Evolutionary conservation across 2,797 vertebrate species (phyloP).

Genomic region (Anolis apletophallus): DNA sequence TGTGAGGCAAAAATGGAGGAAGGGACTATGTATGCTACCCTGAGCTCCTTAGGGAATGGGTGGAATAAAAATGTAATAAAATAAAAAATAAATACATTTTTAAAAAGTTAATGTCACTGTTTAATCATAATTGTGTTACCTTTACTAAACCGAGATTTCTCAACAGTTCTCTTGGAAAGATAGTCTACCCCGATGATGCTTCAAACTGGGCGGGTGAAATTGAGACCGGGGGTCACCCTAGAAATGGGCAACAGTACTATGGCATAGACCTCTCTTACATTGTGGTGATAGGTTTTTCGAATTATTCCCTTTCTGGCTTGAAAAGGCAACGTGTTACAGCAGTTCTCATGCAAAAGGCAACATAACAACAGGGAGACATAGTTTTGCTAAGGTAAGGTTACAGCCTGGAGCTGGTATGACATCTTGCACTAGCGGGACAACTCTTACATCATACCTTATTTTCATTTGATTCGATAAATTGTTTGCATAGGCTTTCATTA

Average conservation of each 20-base stretch:
- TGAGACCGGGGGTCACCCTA: background rate
- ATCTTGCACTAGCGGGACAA: background rate
- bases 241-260: background rate
- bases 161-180: background rate
- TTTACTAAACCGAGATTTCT: background rate
- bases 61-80: slow-evolving; percentile 20
- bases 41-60: slow-evolving; percentile 2
- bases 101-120: background rate
- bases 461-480: background rate
- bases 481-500: background rate
- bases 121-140: background rate
- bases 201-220: background rate
- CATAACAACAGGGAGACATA: background rate
- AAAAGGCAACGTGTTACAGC: background rate
- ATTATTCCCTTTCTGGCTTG: background rate
- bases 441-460: background rate
- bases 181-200: background rate
- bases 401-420: no score
- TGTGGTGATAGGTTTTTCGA: background rate
- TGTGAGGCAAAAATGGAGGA: slow-evolving; percentile 3
- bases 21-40: background rate
- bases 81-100: slow-evolving; percentile 11
- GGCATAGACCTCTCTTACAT: no score
- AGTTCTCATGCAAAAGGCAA: background rate
- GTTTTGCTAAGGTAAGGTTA: background rate